Evolutionary conservation across 2,797 vertebrate genomes (phyloP).

Genomic region (Oreochromis grahami): DNA sequence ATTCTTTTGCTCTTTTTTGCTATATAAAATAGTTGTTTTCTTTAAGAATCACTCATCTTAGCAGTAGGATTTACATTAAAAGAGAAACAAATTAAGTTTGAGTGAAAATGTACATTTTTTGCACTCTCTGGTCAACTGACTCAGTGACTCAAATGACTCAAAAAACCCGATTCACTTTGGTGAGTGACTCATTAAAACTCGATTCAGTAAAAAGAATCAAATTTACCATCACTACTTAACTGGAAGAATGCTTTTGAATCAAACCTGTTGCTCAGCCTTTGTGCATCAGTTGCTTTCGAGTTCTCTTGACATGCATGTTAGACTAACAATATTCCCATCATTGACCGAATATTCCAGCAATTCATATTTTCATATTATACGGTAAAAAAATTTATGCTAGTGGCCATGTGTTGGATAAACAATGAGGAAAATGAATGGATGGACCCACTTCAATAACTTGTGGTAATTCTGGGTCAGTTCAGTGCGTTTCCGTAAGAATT

Average conservation of each 20-base stretch:
- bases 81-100: too few relatives aligned
- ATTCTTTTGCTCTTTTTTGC: too few relatives aligned
- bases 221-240: too few relatives aligned
- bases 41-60: too few relatives aligned
- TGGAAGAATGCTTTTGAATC: background rate
- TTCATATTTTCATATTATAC: background rate
- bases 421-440: background rate
- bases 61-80: too few relatives aligned
- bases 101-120: too few relatives aligned
- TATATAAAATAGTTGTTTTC: too few relatives aligned
- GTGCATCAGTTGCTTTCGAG: background rate
- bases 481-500: background rate
- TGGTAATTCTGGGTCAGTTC: background rate
- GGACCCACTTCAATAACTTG: background rate
- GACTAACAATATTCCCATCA: background rate
- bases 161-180: too few relatives aligned
- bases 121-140: too few relatives aligned
- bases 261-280: background rate
- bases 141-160: too few relatives aligned
- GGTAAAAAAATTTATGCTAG: background rate
- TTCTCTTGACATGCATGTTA: background rate
- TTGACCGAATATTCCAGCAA: accelerated
- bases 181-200: too few relatives aligned
- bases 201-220: too few relatives aligned
- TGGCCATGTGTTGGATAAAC: background rate